phyloP scores from a whole-genome alignment of 2,888 invertebrate species.

The Byasa hedistus region DNA sequence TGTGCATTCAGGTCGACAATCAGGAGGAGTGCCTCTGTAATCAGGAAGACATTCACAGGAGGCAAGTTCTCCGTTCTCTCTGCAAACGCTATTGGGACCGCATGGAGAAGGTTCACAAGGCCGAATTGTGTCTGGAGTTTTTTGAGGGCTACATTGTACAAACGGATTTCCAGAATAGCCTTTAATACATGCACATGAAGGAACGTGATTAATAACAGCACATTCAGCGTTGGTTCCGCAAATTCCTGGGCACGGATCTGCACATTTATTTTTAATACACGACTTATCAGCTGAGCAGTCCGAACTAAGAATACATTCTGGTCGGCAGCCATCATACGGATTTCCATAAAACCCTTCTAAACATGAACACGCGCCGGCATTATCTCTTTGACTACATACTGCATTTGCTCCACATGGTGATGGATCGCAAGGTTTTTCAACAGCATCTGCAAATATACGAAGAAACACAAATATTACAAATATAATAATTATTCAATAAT shows the following conservation, averaged over 20 bases:
- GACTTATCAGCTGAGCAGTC: slow-evolving; percentile 91
- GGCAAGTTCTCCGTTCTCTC: slow-evolving; percentile 85
- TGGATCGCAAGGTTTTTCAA: slow-evolving; percentile 88
- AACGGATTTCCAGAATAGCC: slow-evolving; percentile 88
- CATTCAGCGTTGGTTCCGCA: slow-evolving; percentile 92
- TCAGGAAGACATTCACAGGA: slow-evolving; percentile 86
- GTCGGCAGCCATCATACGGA: slow-evolving; percentile 91
- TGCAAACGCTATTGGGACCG: slow-evolving; percentile 88
- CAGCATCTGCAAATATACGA: slow-evolving; percentile 69
- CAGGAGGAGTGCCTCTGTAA: slow-evolving; percentile 85
- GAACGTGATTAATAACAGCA: slow-evolving; percentile 90
- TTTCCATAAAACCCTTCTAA: slow-evolving; percentile 90
- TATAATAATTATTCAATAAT: neutral
- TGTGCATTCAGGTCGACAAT: slow-evolving; percentile 88
- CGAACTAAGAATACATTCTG: slow-evolving; percentile 92
- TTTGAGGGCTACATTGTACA: slow-evolving; percentile 59
- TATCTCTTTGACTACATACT: slow-evolving; percentile 86
- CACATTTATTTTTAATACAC: slow-evolving; percentile 90
- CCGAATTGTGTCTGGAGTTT: slow-evolving; percentile 62
- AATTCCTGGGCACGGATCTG: slow-evolving; percentile 91
- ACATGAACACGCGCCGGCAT: slow-evolving; percentile 89
- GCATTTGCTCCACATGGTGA: slow-evolving; percentile 94
- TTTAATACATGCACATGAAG: slow-evolving; percentile 88
- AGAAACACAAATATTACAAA: neutral
- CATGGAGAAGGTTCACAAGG: slow-evolving; percentile 89